Evolutionary conservation across 2,888 invertebrate genomes (phyloP).

Genomic region (Panorpa germanica): DNA sequence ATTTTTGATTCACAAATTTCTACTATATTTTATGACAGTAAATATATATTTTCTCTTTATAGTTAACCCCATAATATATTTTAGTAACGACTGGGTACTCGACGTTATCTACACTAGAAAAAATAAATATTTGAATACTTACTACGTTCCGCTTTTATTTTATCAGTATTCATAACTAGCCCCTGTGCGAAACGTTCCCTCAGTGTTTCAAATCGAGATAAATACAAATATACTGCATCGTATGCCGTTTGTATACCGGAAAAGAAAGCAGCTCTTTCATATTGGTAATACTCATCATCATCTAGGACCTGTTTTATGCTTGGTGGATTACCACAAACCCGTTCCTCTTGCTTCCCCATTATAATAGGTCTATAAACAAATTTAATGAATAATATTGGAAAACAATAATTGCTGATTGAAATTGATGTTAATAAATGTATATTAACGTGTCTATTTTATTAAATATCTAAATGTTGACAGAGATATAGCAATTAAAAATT

Average conservation of each 20-base stretch:
- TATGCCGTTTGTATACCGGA: conserved; percentile 37
- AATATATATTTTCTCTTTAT: too few species aligned
- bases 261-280: conserved; percentile 35
- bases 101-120: too few species aligned
- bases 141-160: conserved; percentile 43
- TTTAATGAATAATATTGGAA: conserved; percentile 8
- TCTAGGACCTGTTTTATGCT: conserved; percentile 47
- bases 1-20: too few species aligned
- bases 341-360: conserved; percentile 62
- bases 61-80: too few species aligned
- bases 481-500: too few species aligned
- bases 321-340: conserved; percentile 56
- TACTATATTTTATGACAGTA: too few species aligned
- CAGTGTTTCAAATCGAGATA: conserved; percentile 42
- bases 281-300: conserved; percentile 38
- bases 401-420: conserved; percentile 5
- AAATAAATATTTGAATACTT: too few species aligned
- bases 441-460: neutral
- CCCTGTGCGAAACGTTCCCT: conserved; percentile 52
- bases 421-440: conserved; percentile 8
- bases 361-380: conserved; percentile 45
- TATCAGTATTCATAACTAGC: conserved; percentile 36
- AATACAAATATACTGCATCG: conserved; percentile 38
- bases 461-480: too few species aligned
- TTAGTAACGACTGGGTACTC: too few species aligned